A percentile compares a stretch with the other conserved stretches of the same genome.
These are phyloP conservation scores for Drosophila burlai DNA, from an alignment of 1,140 invertebrate species.

Conservation along the genomic window DNA sequence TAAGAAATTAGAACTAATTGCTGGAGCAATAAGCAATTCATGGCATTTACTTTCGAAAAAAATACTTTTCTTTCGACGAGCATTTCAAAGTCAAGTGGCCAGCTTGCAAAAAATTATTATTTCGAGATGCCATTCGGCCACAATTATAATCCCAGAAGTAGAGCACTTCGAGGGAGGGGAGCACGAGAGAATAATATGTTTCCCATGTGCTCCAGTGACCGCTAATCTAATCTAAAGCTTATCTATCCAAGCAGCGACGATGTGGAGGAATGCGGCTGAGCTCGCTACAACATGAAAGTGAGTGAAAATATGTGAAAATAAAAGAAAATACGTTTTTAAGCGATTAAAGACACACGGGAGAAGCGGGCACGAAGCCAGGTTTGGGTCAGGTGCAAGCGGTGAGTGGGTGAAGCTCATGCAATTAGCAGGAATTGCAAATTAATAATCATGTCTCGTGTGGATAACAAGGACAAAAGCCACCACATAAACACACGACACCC, in stretches of 20 bases:
- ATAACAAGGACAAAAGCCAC: constrained; percentile 69
- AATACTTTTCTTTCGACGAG: background rate
- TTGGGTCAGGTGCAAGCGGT: constrained; percentile 12
- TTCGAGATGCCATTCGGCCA: constrained; percentile 29
- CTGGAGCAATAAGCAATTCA: constrained; percentile 2
- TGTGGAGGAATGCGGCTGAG: constrained; percentile 33
- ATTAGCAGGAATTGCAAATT: constrained; percentile 82
- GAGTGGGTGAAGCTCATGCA: constrained; percentile 49
- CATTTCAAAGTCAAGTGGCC: constrained; percentile 43
- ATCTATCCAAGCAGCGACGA: constrained; percentile 41
- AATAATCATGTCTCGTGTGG: constrained; percentile 75
- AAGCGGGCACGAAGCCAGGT: background rate
- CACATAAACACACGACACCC: constrained; percentile 45
- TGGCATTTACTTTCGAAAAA: background rate
- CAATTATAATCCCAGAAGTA: constrained; percentile 7
- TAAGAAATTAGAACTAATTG: constrained; percentile 13
- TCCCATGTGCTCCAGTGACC: constrained; percentile 28
- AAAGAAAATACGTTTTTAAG: constrained; percentile 18
- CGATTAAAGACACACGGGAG: constrained; percentile 10
- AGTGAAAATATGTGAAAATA: constrained; percentile 25
- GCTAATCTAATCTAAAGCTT: constrained; percentile 72
- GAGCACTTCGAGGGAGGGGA: background rate
- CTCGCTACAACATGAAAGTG: constrained; percentile 27
- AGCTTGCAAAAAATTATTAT: constrained; percentile 15
- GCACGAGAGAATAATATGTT: constrained; percentile 33